A percentile compares a stretch with the other conserved stretches of the same genome.
Conservation (phyloP, 2,797 vertebrate genomes). For the Chromobotia macracanthus region DNA sequence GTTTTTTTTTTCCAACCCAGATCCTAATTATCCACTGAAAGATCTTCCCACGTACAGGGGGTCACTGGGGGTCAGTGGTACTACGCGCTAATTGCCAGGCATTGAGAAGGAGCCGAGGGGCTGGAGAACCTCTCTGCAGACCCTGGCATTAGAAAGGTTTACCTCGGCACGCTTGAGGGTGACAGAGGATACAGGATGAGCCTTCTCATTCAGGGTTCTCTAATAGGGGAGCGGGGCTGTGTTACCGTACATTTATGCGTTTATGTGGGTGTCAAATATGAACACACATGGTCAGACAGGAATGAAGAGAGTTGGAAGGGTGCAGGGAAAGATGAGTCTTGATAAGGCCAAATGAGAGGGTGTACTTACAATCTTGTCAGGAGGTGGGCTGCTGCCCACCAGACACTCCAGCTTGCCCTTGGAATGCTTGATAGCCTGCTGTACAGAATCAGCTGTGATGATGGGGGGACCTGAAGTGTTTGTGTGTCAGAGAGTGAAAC, state of each 20-base stretch:
- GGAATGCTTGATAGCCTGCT: constrained; percentile 83
- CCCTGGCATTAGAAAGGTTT: constrained; percentile 56
- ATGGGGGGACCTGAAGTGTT: constrained; percentile 82
- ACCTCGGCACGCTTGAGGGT: constrained; percentile 43
- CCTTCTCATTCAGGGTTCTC: constrained; percentile 28
- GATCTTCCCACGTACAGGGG: constrained; percentile 61
- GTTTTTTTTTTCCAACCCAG: constrained; percentile 70
- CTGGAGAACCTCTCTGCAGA: constrained; percentile 46
- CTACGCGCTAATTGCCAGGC: constrained; percentile 76
- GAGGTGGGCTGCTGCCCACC: constrained; percentile 84
- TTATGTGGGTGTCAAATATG: constrained; percentile 47
- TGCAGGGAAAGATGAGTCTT: not conserved
- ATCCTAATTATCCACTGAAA: constrained; percentile 75
- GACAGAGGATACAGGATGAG: constrained; percentile 36
- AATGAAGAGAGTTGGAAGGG: no score
- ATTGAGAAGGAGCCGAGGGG: constrained; percentile 65
- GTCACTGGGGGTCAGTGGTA: constrained; percentile 72
- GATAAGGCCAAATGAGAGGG: constrained; percentile 32
- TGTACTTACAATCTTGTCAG: constrained; percentile 87
- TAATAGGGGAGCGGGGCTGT: constrained; percentile 40
- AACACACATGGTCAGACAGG: not conserved
- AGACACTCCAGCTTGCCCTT: constrained; percentile 88
- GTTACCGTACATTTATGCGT: constrained; percentile 63
- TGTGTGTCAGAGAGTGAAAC: constrained; percentile 32
- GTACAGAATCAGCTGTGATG: constrained; percentile 81